Evolutionary conservation across 1,140 invertebrate genomes (phyloP), one percentile per base, ranked within the genome.

Genomic region (Achatina immaculata): DNA sequence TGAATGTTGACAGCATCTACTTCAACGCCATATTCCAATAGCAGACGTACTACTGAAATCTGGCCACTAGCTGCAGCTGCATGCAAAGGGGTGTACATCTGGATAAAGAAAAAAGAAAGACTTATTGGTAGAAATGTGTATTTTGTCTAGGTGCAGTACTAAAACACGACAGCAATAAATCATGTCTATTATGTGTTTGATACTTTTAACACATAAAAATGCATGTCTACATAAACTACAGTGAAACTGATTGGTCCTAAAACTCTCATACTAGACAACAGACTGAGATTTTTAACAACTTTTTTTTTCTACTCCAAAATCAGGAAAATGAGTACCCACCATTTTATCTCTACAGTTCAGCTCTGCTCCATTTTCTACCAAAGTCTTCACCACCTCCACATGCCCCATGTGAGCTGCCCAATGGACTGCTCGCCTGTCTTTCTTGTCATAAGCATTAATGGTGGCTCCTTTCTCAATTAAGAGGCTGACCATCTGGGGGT

Each of bases 401-500:
- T 94, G 92, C 9, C 93, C 93, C 90, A 93, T 93, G 81, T 91
- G 92, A 7, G 93, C 92, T 34, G 93, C 93, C 88, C 93, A 94
- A 86, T 94, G 94, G 48, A 94, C 89, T 16, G 93, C 92, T 43
- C 92, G 88, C 19, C 93, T 85, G 80, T 94, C 93, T 82, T 93
- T 93, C 87, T 94, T 94, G 84, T 95, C 94, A 86, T 93, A 93
- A 1, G 93, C 93, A 88, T 95, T 94, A 43, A 94, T 92, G 38
- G 92, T 92, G 69, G 93, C 93, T 36, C 93, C 92, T 78, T 92
- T 90, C n/a, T 90, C 86, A 4, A 95, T 87, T 38, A 94, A 85
- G 34, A 94, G 87, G 82, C 93, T 91, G 2, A 91, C 91, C 91
- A 94, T 93, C 90, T 92, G 78, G 19, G 43, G 31, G 11, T 42